Evolutionary conservation across 1,140 invertebrate genomes (phyloP).

Genomic region (Drosophila burlai): DNA sequence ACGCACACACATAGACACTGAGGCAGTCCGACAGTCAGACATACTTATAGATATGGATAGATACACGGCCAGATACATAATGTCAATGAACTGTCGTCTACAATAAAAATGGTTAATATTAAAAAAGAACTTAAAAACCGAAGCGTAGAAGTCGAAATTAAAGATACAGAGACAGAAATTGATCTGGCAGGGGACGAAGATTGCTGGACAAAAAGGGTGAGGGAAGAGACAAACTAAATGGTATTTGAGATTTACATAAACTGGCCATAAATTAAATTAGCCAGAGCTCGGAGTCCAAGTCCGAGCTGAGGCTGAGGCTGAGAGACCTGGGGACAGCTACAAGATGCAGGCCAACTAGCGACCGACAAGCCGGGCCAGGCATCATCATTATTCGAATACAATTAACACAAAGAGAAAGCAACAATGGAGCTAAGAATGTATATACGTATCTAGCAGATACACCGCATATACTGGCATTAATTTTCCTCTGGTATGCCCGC

Average conservation of each 20-base stretch:
- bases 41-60: constrained; percentile 20
- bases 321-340: constrained; percentile 30
- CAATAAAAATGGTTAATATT: constrained; percentile 68
- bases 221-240: constrained; percentile 55
- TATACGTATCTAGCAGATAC: constrained; percentile 45
- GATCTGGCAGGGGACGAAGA: constrained; percentile 34
- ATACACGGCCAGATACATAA: constrained; percentile 36
- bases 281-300: constrained; percentile 25
- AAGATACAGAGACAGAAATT: constrained; percentile 59
- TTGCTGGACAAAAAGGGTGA: not conserved
- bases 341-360: constrained; percentile 57
- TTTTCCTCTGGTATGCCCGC: constrained; percentile 54
- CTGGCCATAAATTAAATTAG: constrained; percentile 81
- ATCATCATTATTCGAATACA: constrained; percentile 81
- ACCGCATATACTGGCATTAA: constrained; percentile 55
- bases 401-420: constrained; percentile 82
- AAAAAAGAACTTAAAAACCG: constrained; percentile 57
- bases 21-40: constrained; percentile 13
- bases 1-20: constrained; percentile 24
- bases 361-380: constrained; percentile 37
- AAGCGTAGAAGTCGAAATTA: constrained; percentile 45
- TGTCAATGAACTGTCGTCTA: constrained; percentile 72
- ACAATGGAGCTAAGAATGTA: constrained; percentile 42
- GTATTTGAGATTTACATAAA: constrained; percentile 81
- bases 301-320: constrained; percentile 16